A percentile compares a stretch with the other conserved stretches of the same genome.
These are phyloP conservation scores for Lithosia quadra DNA, from an alignment of 2,888 invertebrate species.

Conservation along the genomic window DNA sequence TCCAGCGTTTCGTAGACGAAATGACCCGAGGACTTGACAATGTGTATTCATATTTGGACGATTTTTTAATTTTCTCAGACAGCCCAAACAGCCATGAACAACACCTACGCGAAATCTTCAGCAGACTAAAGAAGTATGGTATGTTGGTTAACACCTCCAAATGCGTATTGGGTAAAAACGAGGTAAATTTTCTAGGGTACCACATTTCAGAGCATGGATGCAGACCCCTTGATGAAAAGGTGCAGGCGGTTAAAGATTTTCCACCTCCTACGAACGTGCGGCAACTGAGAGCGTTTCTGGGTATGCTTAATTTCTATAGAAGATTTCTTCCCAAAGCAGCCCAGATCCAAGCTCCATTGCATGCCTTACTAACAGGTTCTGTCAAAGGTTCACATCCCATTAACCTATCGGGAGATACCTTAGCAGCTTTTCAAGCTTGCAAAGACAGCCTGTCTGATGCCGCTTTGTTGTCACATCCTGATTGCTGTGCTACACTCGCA, in stretches of 20 bases:
- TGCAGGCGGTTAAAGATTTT: too few relatives aligned
- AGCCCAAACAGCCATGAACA: too few relatives aligned
- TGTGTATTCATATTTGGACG: background rate
- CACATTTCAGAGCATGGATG: background rate
- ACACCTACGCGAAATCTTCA: too few relatives aligned
- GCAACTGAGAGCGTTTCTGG: constrained; percentile 3
- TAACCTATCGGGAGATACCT: background rate
- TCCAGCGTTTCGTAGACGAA: too few relatives aligned
- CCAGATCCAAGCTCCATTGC: background rate
- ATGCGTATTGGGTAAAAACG: too few relatives aligned
- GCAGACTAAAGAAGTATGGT: too few relatives aligned
- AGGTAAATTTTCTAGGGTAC: constrained; percentile 8
- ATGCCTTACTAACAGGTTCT: background rate
- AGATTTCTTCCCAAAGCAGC: background rate
- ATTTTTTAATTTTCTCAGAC: background rate
- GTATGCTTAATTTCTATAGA: background rate
- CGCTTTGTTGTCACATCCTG: too few relatives aligned
- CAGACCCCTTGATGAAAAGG: background rate
- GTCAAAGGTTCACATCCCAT: background rate
- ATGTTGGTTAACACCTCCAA: too few relatives aligned
- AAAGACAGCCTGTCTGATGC: too few relatives aligned
- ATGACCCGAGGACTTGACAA: background rate
- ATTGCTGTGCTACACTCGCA: too few relatives aligned
- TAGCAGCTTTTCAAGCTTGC: background rate
- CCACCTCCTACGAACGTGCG: background rate